phyloP scores from a whole-genome alignment of 2,797 vertebrate genomes.

The Taenioides sp. region DNA sequence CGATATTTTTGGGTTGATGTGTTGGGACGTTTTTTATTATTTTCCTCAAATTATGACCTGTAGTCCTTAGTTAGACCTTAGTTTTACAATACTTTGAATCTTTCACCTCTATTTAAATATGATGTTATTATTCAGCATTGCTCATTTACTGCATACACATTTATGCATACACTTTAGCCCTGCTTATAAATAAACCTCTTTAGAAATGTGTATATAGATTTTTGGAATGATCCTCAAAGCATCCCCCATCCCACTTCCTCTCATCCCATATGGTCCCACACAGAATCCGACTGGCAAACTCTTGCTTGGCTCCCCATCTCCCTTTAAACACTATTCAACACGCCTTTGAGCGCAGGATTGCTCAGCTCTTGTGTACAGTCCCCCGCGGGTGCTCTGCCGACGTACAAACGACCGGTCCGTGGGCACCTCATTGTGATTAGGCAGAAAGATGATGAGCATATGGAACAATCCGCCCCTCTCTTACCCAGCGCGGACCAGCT shows the following conservation, averaged over 20 bases:
- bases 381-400: slow-evolving; percentile 30
- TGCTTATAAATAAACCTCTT: not conserved
- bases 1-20: no score
- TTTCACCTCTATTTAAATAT: not conserved
- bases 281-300: slow-evolving; percentile 25
- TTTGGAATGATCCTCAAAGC: slow-evolving; percentile 6
- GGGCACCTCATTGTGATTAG: slow-evolving; percentile 59
- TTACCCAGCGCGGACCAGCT: slow-evolving; percentile 70
- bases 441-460: slow-evolving; percentile 64
- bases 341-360: slow-evolving; percentile 31
- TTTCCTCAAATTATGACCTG: no score
- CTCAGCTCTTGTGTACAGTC: slow-evolving; percentile 40
- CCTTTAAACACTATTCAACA: slow-evolving; percentile 44
- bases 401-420: slow-evolving; percentile 32
- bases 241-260: slow-evolving; percentile 23
- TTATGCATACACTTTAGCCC: not conserved
- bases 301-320: slow-evolving; percentile 35
- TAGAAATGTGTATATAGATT: slow-evolving; percentile 1
- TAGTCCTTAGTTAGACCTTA: no score
- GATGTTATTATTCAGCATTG: not conserved
- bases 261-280: slow-evolving; percentile 38
- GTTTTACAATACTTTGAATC: not conserved
- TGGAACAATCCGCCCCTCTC: slow-evolving; percentile 64
- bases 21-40: no score
- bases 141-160: not conserved